Percentiles rank a stretch among this genome's conserved stretches.
These are phyloP conservation scores for Varanus komodoensis DNA, from an alignment of 2,113 vertebrate genomes.

Conservation along the genomic window DNA sequence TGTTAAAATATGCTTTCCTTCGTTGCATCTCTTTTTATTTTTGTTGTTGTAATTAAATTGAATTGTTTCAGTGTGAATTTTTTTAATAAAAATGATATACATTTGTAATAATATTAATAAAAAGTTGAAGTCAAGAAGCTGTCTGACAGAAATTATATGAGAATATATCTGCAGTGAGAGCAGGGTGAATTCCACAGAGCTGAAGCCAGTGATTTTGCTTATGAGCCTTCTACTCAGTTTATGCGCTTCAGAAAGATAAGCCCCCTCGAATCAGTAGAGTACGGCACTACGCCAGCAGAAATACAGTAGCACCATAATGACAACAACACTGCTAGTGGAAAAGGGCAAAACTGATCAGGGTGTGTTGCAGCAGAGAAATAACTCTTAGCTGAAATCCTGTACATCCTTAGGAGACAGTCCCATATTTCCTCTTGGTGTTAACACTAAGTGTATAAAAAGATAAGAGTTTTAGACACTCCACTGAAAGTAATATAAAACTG, in stretches of 20 bases:
- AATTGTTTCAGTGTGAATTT: conserved; percentile 80
- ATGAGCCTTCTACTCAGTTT: conserved; percentile 51
- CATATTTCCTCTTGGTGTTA: too few relatives aligned
- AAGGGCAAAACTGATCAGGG: not conserved
- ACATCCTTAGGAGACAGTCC: too few relatives aligned
- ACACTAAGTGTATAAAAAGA: too few relatives aligned
- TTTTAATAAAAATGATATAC: conserved; percentile 74
- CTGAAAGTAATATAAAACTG: not conserved
- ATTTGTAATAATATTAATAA: conserved; percentile 71
- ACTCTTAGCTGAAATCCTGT: not conserved
- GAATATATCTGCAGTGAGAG: conserved; percentile 39
- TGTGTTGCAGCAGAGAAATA: not conserved
- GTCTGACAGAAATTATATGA: conserved; percentile 41
- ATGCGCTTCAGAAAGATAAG: not conserved
- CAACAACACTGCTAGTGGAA: not conserved
- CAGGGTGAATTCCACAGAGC: conserved; percentile 44
- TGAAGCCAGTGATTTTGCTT: conserved; percentile 51
- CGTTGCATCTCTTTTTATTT: conserved; percentile 94
- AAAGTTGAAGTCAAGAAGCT: conserved; percentile 63
- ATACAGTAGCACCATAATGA: not conserved
- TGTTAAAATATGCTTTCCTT: conserved; percentile 89
- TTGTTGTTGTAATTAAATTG: conserved; percentile 91
- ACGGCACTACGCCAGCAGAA: not conserved
- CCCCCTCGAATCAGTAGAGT: not conserved
- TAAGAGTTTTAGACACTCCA: not conserved